Evolutionary conservation across 2,113 vertebrate species (phyloP).

Genomic region (Alexandromys fortis): DNA sequence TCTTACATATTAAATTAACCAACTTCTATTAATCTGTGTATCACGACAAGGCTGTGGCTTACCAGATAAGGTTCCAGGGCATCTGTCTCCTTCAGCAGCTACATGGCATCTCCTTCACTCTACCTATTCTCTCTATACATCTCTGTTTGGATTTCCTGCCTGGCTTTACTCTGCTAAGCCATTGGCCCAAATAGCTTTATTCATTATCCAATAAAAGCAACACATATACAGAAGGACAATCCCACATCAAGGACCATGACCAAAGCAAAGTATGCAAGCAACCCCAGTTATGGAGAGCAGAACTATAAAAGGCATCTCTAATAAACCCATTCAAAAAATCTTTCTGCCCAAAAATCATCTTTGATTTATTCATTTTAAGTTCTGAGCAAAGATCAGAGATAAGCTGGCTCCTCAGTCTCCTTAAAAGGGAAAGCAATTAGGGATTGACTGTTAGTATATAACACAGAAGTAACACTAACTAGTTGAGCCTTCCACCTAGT

Average conservation of each 20-base stretch:
- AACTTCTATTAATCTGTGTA: no score
- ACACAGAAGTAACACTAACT: fast-evolving
- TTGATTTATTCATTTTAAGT: neutral
- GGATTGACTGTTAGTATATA: neutral
- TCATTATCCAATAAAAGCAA: no score
- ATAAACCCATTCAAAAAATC: neutral
- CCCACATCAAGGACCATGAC: neutral
- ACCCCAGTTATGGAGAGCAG: fast-evolving
- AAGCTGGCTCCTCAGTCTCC: neutral
- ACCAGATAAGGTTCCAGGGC: no score
- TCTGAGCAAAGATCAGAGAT: neutral
- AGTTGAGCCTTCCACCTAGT: fast-evolving
- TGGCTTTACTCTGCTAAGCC: no score
- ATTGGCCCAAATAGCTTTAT: no score
- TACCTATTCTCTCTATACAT: no score
- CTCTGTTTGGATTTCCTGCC: no score
- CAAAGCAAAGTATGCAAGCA: neutral
- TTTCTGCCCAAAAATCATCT: neutral
- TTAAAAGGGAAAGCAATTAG: neutral
- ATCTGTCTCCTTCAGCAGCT: no score
- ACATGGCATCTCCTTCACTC: no score
- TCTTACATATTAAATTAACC: no score
- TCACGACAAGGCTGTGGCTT: no score
- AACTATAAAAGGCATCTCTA: neutral
- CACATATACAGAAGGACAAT: no score